A percentile compares a stretch with the other conserved stretches of the same genome.
Conservation (phyloP, 2,888 invertebrate species). For the Daptonema setosum region DNA sequence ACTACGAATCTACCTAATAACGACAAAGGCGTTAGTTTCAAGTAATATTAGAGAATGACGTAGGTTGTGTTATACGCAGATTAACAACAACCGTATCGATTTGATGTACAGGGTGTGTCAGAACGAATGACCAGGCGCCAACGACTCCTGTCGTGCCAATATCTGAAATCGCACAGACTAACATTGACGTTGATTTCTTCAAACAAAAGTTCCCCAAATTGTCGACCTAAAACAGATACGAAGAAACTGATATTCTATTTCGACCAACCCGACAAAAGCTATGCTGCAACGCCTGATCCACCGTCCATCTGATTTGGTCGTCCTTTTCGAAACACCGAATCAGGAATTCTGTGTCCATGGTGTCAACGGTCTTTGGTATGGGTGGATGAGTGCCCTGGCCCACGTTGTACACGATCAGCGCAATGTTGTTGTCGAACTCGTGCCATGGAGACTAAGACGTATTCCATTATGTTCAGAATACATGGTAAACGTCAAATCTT, state of each 20-base stretch:
- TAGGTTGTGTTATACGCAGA: too few species aligned
- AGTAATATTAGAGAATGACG: too few species aligned
- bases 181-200: not conserved
- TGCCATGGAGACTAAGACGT: too few species aligned
- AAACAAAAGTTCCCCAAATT: not conserved
- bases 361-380: not conserved
- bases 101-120: too few species aligned
- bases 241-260: not conserved
- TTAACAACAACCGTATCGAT: too few species aligned
- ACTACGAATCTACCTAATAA: too few species aligned
- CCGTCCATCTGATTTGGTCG: not conserved
- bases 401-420: not conserved
- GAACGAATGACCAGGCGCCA: too few species aligned
- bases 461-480: too few species aligned
- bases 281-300: not conserved
- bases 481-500: too few species aligned
- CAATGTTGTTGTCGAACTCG: not conserved
- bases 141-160: too few species aligned
- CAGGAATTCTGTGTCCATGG: not conserved
- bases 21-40: too few species aligned
- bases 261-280: not conserved
- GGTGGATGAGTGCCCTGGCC: not conserved
- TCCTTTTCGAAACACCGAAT: not conserved
- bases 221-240: not conserved
- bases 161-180: too few species aligned